Percentiles rank a stretch among this genome's conserved stretches.
These are phyloP conservation scores for Campoletis sonorensis DNA, from an alignment of 1,140 invertebrate species.

Conservation along the genomic window DNA sequence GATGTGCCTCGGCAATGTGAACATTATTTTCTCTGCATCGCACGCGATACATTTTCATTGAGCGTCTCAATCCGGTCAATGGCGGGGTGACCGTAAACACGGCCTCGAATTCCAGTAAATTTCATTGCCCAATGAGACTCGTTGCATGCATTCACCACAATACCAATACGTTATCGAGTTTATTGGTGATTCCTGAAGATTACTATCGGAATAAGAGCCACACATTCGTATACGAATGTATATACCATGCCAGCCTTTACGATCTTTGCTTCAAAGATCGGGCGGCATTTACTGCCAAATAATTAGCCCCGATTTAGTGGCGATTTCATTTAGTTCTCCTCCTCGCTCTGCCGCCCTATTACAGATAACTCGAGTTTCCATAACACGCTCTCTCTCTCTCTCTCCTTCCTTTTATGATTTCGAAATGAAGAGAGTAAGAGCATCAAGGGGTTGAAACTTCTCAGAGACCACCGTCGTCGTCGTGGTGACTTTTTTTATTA, in stretches of 20 bases:
- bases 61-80: too few species aligned
- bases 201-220: conserved; percentile 52
- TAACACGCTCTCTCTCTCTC: conserved; percentile 18
- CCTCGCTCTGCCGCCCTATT: conserved; percentile 53
- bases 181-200: conserved; percentile 56
- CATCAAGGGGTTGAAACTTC: conserved; percentile 40
- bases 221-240: neutral
- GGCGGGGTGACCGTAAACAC: conserved; percentile 18
- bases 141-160: conserved; percentile 33
- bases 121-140: conserved; percentile 29
- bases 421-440: conserved; percentile 31
- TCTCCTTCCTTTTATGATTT: conserved; percentile 45
- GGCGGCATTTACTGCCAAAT: conserved; percentile 70
- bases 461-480: conserved; percentile 68
- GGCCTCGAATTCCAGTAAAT: conserved; percentile 32
- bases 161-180: conserved; percentile 62
- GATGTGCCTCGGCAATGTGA: too few species aligned
- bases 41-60: too few species aligned
- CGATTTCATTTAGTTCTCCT: conserved; percentile 69
- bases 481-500: conserved; percentile 70
- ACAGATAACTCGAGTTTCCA: conserved; percentile 55
- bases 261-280: conserved; percentile 60
- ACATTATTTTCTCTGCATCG: too few species aligned
- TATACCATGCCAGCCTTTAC: conserved; percentile 62
- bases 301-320: conserved; percentile 75